Percentiles rank a stretch among this genome's conserved stretches.
Evolutionary conservation across 2,888 invertebrate species (phyloP).

Genomic region (Marasmarcha lunaedactyla): DNA sequence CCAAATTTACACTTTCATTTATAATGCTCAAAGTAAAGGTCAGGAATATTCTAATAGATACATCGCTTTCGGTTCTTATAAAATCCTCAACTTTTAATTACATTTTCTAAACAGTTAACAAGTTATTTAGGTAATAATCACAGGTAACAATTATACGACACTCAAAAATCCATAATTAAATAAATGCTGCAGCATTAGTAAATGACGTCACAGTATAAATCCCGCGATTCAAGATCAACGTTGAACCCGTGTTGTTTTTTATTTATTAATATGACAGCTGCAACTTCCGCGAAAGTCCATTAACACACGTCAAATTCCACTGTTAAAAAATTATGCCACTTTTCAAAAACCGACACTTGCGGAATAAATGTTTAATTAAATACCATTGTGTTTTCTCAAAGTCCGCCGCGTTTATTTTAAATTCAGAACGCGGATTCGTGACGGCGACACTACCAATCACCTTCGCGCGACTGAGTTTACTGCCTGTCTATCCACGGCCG

Average conservation of each 20-base stretch:
- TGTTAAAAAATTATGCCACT: too few relatives aligned
- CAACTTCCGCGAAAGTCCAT: constrained; percentile 28
- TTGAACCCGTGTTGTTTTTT: constrained; percentile 31
- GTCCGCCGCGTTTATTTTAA: constrained; percentile 44
- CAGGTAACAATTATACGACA: background rate
- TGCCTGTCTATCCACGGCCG: constrained; percentile 38
- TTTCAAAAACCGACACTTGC: constrained; percentile 8
- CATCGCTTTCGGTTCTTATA: too few relatives aligned
- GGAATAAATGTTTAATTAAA: constrained; percentile 28
- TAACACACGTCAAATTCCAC: too few relatives aligned
- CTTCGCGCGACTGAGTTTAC: constrained; percentile 58
- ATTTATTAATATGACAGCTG: constrained; percentile 33
- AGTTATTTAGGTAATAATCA: too few relatives aligned
- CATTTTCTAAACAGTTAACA: too few relatives aligned
- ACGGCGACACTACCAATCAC: constrained; percentile 45
- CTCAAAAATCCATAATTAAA: background rate
- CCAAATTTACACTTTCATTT: constrained; percentile 33
- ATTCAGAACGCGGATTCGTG: constrained; percentile 34
- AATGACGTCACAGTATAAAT: constrained; percentile 2
- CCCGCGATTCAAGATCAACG: constrained; percentile 24
- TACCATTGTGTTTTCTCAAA: constrained; percentile 35
- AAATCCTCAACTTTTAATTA: too few relatives aligned
- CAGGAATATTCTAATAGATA: background rate
- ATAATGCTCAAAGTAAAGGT: constrained; percentile 1
- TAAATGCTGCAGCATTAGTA: background rate